Conservation (phyloP, 2,888 invertebrate species). For the Plemyria rubiginata region DNA sequence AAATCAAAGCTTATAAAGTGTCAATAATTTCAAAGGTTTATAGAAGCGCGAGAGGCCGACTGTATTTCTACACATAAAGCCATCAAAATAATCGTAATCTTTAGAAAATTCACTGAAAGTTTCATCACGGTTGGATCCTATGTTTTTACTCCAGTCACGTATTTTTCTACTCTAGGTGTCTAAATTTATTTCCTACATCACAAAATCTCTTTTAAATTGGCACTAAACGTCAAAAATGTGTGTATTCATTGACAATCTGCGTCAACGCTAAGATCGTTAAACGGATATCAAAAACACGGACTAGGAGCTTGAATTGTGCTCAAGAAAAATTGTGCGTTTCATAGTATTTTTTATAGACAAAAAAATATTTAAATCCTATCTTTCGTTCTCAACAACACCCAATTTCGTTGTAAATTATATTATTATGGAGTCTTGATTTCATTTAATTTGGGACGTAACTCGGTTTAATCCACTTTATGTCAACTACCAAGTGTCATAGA, state of each 20-base stretch:
- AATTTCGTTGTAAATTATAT: slow-evolving; percentile 30
- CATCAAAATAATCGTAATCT: background rate
- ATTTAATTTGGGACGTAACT: slow-evolving; percentile 48
- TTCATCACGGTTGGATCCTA: slow-evolving; percentile 10
- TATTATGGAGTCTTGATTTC: slow-evolving; percentile 43
- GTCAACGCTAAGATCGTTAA: slow-evolving; percentile 33
- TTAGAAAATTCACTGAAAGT: background rate
- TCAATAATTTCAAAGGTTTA: background rate
- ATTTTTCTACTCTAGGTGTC: slow-evolving; percentile 30
- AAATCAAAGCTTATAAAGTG: background rate
- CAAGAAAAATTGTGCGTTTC: slow-evolving; percentile 18
- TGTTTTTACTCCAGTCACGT: slow-evolving; percentile 31
- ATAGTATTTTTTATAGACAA: slow-evolving; percentile 14
- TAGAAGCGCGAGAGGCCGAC: background rate
- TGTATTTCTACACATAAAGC: background rate
- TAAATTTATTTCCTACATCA: slow-evolving; percentile 45
- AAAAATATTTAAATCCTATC: slow-evolving; percentile 20
- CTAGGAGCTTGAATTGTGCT: slow-evolving; percentile 26
- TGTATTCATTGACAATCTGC: slow-evolving; percentile 36
- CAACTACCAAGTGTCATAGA: slow-evolving; percentile 50
- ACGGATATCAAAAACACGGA: slow-evolving; percentile 36
- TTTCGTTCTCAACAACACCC: slow-evolving; percentile 18
- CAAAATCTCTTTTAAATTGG: slow-evolving; percentile 51
- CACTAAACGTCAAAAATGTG: slow-evolving; percentile 42
- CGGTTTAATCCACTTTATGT: slow-evolving; percentile 49